phyloP scores from a whole-genome alignment of 2,888 invertebrate species.

The Stenotaenia linearis region DNA sequence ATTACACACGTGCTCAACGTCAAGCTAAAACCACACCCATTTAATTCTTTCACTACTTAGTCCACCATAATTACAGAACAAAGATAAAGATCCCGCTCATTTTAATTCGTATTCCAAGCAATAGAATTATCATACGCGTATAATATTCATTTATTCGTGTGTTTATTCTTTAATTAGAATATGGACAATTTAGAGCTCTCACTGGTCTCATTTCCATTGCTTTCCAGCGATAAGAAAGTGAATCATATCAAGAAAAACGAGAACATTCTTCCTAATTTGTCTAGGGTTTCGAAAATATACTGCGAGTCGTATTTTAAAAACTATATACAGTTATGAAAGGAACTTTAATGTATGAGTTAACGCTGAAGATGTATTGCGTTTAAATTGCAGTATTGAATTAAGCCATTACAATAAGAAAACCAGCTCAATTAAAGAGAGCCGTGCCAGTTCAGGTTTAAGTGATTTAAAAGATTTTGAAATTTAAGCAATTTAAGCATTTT shows the following conservation, averaged over 20 bases:
- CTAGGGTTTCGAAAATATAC: background rate
- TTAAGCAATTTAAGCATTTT: no score
- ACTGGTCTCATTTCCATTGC: background rate
- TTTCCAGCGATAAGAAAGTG: background rate
- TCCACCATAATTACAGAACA: background rate
- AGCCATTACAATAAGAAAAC: no score
- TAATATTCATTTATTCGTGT: background rate
- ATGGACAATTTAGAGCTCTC: conserved; percentile 20
- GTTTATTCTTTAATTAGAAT: conserved; percentile 12
- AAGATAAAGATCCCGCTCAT: background rate
- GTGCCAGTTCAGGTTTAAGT: no score
- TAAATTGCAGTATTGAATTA: no score
- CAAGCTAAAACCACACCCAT: conserved; percentile 1
- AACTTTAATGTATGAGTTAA: no score
- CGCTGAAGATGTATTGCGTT: no score
- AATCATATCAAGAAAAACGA: background rate
- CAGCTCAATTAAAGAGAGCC: no score
- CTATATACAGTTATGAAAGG: no score
- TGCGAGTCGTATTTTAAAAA: background rate
- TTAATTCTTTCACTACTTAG: background rate
- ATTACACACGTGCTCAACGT: conserved; percentile 8
- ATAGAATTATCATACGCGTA: background rate
- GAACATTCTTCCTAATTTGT: background rate
- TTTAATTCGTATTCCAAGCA: background rate
- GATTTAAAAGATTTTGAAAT: no score